Percentiles rank a stretch among this genome's conserved stretches.
Evolutionary conservation across 2,797 vertebrate species (phyloP).

Genomic region (Cirrhinus mrigala): DNA sequence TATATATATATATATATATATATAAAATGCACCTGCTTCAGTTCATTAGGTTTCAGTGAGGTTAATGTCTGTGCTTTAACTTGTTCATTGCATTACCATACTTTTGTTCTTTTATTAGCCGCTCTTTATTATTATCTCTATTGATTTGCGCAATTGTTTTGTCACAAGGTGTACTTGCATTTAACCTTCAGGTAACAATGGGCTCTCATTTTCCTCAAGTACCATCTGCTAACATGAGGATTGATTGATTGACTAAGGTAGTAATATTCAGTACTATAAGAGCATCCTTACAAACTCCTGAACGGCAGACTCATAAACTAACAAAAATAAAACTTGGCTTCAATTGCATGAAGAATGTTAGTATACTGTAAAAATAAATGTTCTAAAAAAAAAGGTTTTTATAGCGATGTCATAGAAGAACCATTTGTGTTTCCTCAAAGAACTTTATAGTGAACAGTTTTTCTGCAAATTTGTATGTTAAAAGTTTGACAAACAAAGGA

Average conservation of each 20-base stretch:
- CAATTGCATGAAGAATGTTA: background rate
- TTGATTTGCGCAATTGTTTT: background rate
- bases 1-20: no score
- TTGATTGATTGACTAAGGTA: background rate
- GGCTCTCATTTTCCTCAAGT: background rate
- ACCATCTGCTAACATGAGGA: background rate
- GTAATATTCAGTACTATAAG: background rate
- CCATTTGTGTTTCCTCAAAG: background rate
- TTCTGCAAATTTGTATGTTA: no score
- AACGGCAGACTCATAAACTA: background rate
- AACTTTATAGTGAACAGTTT: background rate
- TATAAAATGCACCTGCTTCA: background rate
- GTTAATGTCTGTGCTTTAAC: conserved; percentile 10
- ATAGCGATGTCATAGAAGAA: background rate
- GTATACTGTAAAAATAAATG: background rate
- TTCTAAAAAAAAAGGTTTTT: background rate
- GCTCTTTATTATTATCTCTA: background rate
- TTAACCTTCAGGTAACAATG: background rate
- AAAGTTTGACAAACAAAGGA: no score
- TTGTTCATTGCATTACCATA: background rate
- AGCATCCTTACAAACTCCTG: background rate
- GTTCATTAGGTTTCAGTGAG: background rate
- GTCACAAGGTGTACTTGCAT: background rate
- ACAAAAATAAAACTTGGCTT: background rate
- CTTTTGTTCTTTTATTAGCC: conserved; percentile 5